Conservation (phyloP, 2,797 vertebrate species). For the Pempheris klunzingeri region DNA sequence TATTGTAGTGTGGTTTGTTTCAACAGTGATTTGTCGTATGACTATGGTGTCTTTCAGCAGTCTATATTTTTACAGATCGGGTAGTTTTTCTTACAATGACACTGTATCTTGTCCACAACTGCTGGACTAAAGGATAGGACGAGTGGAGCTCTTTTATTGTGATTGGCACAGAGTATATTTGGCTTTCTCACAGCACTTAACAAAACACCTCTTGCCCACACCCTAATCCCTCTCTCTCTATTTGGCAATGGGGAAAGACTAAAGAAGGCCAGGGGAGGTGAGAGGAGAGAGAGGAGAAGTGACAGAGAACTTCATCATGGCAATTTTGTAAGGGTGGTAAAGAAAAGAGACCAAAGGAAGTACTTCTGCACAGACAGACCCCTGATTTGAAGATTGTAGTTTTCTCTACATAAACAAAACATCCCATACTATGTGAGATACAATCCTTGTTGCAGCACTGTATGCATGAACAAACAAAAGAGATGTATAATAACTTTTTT, state of each 20-base stretch:
- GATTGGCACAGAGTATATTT: slow-evolving; percentile 64
- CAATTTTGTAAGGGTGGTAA: slow-evolving; percentile 49
- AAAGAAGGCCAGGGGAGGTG: slow-evolving; percentile 38
- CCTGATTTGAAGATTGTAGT: neutral
- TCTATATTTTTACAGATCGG: slow-evolving; percentile 25
- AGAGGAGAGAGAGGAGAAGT: slow-evolving; percentile 38
- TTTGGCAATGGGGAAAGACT: slow-evolving; percentile 60
- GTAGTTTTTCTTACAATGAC: slow-evolving; percentile 23
- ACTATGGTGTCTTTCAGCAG: neutral
- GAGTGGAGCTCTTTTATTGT: slow-evolving; percentile 40
- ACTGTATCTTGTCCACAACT: slow-evolving; percentile 15
- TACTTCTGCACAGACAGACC: slow-evolving; percentile 17
- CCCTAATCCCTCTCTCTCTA: slow-evolving; percentile 64
- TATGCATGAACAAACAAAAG: slow-evolving; percentile 47
- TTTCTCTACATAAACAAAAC: neutral
- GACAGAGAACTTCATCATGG: slow-evolving; percentile 68
- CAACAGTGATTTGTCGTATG: slow-evolving; percentile 1
- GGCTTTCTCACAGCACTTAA: slow-evolving; percentile 66
- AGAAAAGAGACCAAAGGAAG: slow-evolving; percentile 41
- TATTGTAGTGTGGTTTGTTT: slow-evolving; percentile 10
- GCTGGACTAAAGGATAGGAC: slow-evolving; percentile 32
- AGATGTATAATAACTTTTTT: slow-evolving; percentile 13
- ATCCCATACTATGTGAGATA: neutral
- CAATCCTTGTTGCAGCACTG: neutral
- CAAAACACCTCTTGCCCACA: slow-evolving; percentile 69